These are phyloP conservation scores for Mycetomoellerius zeteki DNA, from an alignment of 1,140 invertebrate species.

Conservation along the genomic window DNA sequence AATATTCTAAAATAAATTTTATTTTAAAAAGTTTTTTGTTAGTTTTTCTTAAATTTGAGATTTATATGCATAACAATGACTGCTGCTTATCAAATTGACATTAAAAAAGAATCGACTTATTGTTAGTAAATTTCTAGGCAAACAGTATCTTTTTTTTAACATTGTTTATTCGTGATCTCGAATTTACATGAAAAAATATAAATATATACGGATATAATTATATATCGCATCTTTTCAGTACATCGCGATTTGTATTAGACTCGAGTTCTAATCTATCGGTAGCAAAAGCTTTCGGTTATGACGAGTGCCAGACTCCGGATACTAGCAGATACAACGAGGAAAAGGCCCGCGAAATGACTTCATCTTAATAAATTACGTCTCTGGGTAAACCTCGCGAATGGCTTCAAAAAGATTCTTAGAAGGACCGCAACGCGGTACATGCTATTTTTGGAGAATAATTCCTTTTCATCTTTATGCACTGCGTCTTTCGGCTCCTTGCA, in stretches of 20 bases:
- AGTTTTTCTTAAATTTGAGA: not conserved
- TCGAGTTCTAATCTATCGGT: constrained; percentile 1
- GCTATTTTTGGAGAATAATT: constrained; percentile 84
- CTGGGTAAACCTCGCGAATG: constrained; percentile 78
- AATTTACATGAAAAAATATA: not conserved
- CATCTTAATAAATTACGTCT: constrained; percentile 85
- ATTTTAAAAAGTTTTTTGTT: not conserved
- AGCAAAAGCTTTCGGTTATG: constrained; percentile 78
- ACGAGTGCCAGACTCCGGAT: constrained; percentile 79
- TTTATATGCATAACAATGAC: not conserved
- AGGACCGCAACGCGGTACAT: constrained; percentile 71
- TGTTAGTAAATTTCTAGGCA: not conserved
- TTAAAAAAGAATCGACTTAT: not conserved
- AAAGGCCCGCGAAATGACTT: constrained; percentile 79
- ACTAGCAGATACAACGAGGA: constrained; percentile 65
- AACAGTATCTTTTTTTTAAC: not conserved
- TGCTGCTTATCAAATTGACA: not conserved
- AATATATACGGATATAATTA: not conserved
- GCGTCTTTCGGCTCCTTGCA: not conserved
- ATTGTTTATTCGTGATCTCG: not conserved
- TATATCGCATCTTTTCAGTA: not conserved
- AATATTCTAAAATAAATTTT: not conserved
- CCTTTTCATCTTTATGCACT: constrained; percentile 76
- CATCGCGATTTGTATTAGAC: not conserved
- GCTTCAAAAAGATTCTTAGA: constrained; percentile 85